Evolutionary conservation across 2,797 vertebrate species (phyloP), one percentile per base, ranked within the genome.

Genomic region (Menidia menidia): DNA sequence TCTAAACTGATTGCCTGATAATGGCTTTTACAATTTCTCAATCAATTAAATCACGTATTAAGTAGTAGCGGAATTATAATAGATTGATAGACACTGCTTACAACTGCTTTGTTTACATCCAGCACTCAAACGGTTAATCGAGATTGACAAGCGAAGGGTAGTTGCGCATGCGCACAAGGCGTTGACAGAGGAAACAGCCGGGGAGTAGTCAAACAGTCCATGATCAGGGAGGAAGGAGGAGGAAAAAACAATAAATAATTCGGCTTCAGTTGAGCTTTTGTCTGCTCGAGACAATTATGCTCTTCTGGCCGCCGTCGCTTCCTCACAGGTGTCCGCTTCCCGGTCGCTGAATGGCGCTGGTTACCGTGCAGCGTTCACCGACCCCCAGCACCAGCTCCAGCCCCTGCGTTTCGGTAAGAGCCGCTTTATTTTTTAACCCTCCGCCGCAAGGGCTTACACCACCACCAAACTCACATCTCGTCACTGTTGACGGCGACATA

Each of bases 351-450:
- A 98, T 98, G 97, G 97, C 97, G 96, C 92, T 99, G 93, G 97
- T 99, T 82, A 98, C 97, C 85, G 97, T 98, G 87, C 97, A 98
- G 95, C 96, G 97, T 87, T 98, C 97, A 88, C 97, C 97, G 84
- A 97, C 97, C 94, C 97, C 97, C 90, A 98, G 97, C 95, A 96
- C 96, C 92, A 98, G 96, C 93, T 99, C 97, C 94, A 99, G 97
- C 90, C 97, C 97, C 81, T 97, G 97, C 89, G 97, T 97, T 68
- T 99, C 97, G 97, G 97, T 99, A 94, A 97, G 96, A 87, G 60
- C 62, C 57, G 52, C 61, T 64, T 79, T 61, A 19, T 32, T 56
- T 59, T 66, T 67, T 43, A 63, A 66, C 15, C 58, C 19, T 42
- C 13, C 58, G 42, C 14, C 25, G 0, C 56, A 25, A 1, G 18